Evolutionary conservation across 2,113 vertebrate species (phyloP).

Genomic region (Zingel zingel): DNA sequence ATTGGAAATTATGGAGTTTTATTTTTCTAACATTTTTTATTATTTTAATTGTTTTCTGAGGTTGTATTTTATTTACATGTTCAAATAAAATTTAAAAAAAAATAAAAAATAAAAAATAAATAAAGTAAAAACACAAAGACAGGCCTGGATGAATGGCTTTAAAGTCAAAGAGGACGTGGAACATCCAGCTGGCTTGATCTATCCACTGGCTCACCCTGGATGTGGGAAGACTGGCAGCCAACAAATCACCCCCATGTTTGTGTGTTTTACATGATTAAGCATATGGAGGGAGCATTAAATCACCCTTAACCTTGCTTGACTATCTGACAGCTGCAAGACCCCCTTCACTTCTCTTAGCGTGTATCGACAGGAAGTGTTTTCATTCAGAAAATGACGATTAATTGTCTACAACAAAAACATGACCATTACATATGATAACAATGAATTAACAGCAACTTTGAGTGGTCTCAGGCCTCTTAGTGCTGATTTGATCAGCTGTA

Average conservation of each 20-base stretch:
- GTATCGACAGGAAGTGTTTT: conserved; percentile 34
- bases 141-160: conserved; percentile 57
- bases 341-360: conserved; percentile 20
- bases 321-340: conserved; percentile 51
- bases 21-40: no score
- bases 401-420: conserved; percentile 41
- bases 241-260: conserved; percentile 71
- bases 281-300: conserved; percentile 68
- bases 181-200: conserved; percentile 61
- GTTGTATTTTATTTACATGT: no score
- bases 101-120: no score
- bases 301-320: conserved; percentile 53
- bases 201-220: conserved; percentile 61
- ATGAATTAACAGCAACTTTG: conserved; percentile 39
- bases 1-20: no score
- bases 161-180: conserved; percentile 52
- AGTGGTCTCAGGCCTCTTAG: conserved; percentile 11
- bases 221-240: conserved; percentile 65
- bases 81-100: no score
- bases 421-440: conserved; percentile 31
- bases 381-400: conserved; percentile 40
- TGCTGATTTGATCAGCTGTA: conserved; percentile 1
- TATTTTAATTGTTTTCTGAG: no score
- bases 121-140: conserved; percentile 50
- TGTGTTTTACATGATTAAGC: conserved; percentile 77